Evolutionary conservation across 2,888 invertebrate species (phyloP), one percentile per base, ranked within the genome.

Genomic region (Blera fallax): DNA sequence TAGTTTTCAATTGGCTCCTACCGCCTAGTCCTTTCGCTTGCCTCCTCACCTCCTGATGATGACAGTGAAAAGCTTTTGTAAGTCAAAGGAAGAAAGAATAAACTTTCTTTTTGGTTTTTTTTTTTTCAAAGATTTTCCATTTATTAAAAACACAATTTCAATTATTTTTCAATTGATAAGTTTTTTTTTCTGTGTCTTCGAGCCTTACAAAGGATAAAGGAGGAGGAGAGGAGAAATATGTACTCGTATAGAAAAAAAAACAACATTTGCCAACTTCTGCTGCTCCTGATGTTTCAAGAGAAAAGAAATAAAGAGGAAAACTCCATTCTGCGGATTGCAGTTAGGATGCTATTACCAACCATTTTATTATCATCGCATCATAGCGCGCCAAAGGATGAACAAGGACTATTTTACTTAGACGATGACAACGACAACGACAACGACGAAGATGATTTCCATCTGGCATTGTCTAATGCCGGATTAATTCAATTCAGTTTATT

Each of bases 401-500:
- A 58, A 60, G 72, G 24, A 60, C 58, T 48, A 37, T 27, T 58
- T 56, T 16, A 43, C 56, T 45, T 21, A 29, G 27, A 37, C 3
- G 7, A 62, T 27, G 37, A 65, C 34, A 1, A 50, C 11, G 29
- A 11, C 21, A 21, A 60, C 27, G 16, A 50, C 11, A 18, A 11
- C 21, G 32, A 60, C 27, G 16, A 76, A 27, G 64, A 77, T 64
- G 29, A 67, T 62, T 72, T 77, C 65, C 83, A 79, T 78, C 78
- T 73, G 67, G 73, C 62, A 69, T 78, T 73, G 73, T 69, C 67
- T 84, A 67, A 69, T 40, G 67, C 56, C 18, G 70, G 79, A 64
- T 74, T 83, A 78, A 83, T 78, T 79, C 73, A 78, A 79, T 84
- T 79, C 56, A 56, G 50, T 74, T 84, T 74, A 65, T 74, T 84